Evolutionary conservation across 2,797 vertebrate species (phyloP).

Genomic region (Erpetoichthys calabaricus): DNA sequence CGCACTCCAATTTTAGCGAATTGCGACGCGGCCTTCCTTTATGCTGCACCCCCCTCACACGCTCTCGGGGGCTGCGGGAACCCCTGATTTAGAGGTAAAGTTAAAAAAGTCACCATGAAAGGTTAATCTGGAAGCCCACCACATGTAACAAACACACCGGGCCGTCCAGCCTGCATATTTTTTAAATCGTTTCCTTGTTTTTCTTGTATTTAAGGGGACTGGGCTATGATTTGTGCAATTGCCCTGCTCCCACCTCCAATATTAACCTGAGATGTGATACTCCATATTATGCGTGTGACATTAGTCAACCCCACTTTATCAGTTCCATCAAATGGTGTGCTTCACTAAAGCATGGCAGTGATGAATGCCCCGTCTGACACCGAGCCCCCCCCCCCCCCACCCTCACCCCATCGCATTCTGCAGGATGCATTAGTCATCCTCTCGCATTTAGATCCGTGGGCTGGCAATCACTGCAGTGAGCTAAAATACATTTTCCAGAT

Average conservation of each 20-base stretch:
- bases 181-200: not conserved
- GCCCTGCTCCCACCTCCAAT: not conserved
- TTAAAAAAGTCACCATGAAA: too few species aligned
- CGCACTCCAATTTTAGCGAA: too few species aligned
- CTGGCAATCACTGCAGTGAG: not conserved
- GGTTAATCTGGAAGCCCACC: not conserved
- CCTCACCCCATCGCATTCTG: slow-evolving; percentile 1
- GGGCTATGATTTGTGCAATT: not conserved
- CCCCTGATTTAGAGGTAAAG: too few species aligned
- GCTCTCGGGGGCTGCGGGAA: too few species aligned
- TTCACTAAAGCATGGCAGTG: slow-evolving; percentile 1
- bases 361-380: slow-evolving; percentile 2
- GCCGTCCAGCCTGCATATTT: not conserved
- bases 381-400: not conserved
- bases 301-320: not conserved
- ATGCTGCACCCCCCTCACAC: too few species aligned
- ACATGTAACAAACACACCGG: not conserved
- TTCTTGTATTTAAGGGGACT: not conserved
- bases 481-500: slow-evolving; percentile 3
- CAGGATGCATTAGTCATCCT: slow-evolving; percentile 1
- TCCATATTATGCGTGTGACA: not conserved
- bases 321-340: not conserved
- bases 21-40: too few species aligned
- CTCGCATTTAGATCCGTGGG: not conserved
- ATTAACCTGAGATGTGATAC: not conserved